Evolutionary conservation across 1,140 invertebrate species (phyloP), one percentile per base, ranked within the genome.

Genomic region (Apocrypta bakeri): DNA sequence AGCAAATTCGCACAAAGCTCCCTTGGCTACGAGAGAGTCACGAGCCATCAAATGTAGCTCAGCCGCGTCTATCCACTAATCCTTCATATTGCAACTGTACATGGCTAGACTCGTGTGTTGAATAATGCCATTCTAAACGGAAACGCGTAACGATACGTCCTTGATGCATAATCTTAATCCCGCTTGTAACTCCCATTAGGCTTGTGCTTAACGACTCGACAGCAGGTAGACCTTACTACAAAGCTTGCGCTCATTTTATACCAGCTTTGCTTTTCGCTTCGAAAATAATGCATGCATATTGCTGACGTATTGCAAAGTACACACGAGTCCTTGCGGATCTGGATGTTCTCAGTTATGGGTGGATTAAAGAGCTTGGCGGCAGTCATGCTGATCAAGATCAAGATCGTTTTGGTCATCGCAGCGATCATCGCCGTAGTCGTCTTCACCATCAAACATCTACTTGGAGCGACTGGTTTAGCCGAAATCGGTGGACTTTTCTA

Each of bases 351-450:
- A 90, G 89, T 90, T 81, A 79, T 85, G 48, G 88, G 87, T 33
- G 87, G 89, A 79, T 75, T 89, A 40, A 89, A 90, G 73, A 86
- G 85, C 48, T 24, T 88, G 64, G 79, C 86, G 9, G 79, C 86
- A 25, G 48, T 89, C 77, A 69, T 85, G 7, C 79, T 88, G 24
- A 84, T 90, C 56, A 90, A 90, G 85, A 87, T 89, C 73, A 90
- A 90, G 79, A 84, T 90, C 69, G 68, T 87, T 64, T 72, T 88
- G 33, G 83, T 85, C 29, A 69, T 87, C 29, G 79, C 87, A 29
- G 86, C 87, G 11, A 81, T 89, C 25, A 83, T 88, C 78, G 86
- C 84, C 25, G 25, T 88, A 11, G 84, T 84, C 29, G 79, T 86
- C 56, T 84, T 84, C 69, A 87, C 86, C 56, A 79, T 84, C 64